Percentiles rank a stretch among this genome's conserved stretches.
Evolutionary conservation across 2,888 invertebrate genomes (phyloP).

Genomic region (Melieria crassipennis): DNA sequence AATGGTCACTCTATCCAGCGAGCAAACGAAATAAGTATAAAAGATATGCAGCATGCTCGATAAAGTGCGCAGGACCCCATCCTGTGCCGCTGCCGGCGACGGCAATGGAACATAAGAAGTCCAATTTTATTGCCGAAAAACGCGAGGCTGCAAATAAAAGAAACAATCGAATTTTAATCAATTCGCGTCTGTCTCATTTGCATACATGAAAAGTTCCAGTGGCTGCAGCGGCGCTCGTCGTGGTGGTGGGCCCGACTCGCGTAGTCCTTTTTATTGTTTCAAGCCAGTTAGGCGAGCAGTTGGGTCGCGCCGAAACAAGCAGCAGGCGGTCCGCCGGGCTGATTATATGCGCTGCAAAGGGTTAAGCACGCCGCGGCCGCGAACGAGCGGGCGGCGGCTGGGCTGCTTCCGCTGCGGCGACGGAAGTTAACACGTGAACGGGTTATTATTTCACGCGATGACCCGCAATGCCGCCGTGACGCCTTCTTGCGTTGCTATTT

Average conservation of each 20-base stretch:
- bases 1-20: too few relatives aligned
- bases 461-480: constrained; percentile 51
- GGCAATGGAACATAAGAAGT: constrained; percentile 16
- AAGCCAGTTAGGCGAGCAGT: background rate
- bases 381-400: constrained; percentile 3
- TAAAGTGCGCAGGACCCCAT: too few relatives aligned
- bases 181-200: constrained; percentile 53
- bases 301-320: too few relatives aligned
- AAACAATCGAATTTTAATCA: constrained; percentile 66
- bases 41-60: constrained; percentile 32
- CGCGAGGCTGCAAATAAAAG: constrained; percentile 50
- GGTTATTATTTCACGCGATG: constrained; percentile 56
- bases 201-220: constrained; percentile 36
- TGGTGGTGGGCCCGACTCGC: background rate
- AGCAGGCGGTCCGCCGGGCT: too few relatives aligned
- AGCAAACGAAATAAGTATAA: constrained; percentile 33
- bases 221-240: background rate
- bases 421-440: constrained; percentile 47
- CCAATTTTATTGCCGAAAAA: constrained; percentile 15
- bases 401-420: constrained; percentile 18
- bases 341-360: too few relatives aligned
- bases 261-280: constrained; percentile 16
- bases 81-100: background rate
- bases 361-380: background rate
- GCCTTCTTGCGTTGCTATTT: constrained; percentile 9